A percentile compares a stretch with the other conserved stretches of the same genome.
Conservation (phyloP, 2,113 vertebrate species). For the Puffinus mauretanicus region DNA sequence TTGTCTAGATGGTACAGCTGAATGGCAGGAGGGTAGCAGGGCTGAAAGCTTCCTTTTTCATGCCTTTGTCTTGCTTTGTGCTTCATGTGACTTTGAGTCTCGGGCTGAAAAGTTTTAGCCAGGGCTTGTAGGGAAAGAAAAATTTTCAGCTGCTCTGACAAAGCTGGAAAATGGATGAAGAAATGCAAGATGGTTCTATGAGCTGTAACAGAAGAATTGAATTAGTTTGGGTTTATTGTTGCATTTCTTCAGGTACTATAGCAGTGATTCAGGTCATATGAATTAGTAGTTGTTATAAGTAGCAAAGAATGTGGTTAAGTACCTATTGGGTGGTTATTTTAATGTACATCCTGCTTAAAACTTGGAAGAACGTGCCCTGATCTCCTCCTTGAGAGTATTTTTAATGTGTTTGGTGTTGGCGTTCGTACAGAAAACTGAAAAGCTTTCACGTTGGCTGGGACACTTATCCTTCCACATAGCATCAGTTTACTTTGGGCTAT, state of each 20-base stretch:
- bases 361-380: neutral
- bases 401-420: neutral
- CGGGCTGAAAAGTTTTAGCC: neutral
- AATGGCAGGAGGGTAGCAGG: neutral
- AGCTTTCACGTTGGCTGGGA: neutral
- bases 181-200: neutral
- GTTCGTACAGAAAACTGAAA: neutral
- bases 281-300: neutral
- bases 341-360: neutral
- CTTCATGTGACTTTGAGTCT: neutral
- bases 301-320: neutral
- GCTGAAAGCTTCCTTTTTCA: neutral
- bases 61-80: neutral
- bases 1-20: neutral
- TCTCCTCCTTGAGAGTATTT: neutral
- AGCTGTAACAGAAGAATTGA: neutral
- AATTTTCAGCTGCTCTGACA: neutral
- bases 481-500: neutral
- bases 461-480: fast-evolving
- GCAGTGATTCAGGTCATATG: neutral
- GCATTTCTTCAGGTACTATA: neutral
- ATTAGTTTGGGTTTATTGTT: neutral
- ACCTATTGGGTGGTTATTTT: neutral
- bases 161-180: neutral
- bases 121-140: neutral